These are phyloP conservation scores for Tamias sibiricus DNA, from an alignment of 2,113 vertebrate genomes.

Conservation along the genomic window DNA sequence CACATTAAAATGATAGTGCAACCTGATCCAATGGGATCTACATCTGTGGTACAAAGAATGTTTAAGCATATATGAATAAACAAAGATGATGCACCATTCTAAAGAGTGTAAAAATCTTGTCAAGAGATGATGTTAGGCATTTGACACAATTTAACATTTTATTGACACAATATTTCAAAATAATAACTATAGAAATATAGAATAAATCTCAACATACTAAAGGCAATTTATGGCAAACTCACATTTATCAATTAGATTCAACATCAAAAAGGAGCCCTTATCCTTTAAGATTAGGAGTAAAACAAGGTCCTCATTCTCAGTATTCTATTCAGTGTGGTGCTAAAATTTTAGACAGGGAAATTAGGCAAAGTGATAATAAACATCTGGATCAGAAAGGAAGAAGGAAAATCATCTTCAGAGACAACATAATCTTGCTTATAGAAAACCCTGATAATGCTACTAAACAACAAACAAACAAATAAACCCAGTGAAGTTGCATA, in stretches of 20 bases:
- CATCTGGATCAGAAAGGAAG: not conserved
- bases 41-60: not conserved
- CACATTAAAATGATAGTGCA: no score
- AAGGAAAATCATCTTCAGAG: not conserved
- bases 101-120: not conserved
- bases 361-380: not conserved
- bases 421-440: no score
- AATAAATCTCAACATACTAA: not conserved
- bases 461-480: no score
- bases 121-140: not conserved
- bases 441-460: no score
- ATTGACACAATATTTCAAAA: not conserved
- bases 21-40: not conserved
- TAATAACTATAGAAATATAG: not conserved
- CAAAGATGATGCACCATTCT: not conserved
- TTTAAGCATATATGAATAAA: not conserved
- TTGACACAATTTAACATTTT: no score
- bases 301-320: not conserved
- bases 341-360: not conserved
- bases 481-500: not conserved
- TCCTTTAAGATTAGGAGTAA: not conserved
- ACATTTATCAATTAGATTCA: not conserved
- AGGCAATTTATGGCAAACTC: no score
- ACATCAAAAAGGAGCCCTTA: not conserved
- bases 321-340: not conserved